These are phyloP conservation scores for Ciconia maguari DNA, from an alignment of 2,113 vertebrate species.

Conservation along the genomic window DNA sequence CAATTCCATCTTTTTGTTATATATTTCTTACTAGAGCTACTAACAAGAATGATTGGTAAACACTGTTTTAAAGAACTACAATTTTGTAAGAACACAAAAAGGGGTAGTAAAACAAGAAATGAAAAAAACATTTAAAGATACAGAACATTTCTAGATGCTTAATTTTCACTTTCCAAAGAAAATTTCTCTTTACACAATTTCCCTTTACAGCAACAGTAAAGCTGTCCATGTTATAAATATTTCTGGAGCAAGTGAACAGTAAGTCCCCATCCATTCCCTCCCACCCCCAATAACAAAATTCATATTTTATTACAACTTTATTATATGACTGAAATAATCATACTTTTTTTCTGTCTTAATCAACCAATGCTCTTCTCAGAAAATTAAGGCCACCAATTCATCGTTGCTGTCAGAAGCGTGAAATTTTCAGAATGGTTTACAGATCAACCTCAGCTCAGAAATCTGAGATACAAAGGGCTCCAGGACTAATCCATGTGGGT, in stretches of 20 bases:
- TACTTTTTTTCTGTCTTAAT: not conserved
- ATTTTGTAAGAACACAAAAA: not conserved
- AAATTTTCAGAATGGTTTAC: conserved; percentile 42
- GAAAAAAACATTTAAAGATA: not conserved
- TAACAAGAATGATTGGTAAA: not conserved
- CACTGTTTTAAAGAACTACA: not conserved
- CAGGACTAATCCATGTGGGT: conserved; percentile 48
- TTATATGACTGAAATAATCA: not conserved
- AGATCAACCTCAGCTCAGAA: conserved; percentile 49
- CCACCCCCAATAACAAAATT: not conserved
- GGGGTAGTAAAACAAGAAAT: not conserved
- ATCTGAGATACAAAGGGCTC: conserved; percentile 59
- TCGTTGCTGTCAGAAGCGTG: not conserved
- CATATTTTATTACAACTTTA: not conserved
- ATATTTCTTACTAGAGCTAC: not conserved
- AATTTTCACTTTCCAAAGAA: not conserved
- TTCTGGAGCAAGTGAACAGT: not conserved
- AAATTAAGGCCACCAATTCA: conserved; percentile 6
- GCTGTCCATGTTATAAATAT: not conserved
- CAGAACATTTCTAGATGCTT: not conserved
- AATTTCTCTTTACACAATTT: not conserved
- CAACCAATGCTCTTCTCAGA: not conserved
- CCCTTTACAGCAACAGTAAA: not conserved
- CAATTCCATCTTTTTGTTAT: not conserved
- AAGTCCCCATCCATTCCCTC: not conserved